Percentiles rank a stretch among this genome's conserved stretches.
Conservation (phyloP, 35 echinoderm and acorn worm genomes). For the Stichopus chloronotus region DNA sequence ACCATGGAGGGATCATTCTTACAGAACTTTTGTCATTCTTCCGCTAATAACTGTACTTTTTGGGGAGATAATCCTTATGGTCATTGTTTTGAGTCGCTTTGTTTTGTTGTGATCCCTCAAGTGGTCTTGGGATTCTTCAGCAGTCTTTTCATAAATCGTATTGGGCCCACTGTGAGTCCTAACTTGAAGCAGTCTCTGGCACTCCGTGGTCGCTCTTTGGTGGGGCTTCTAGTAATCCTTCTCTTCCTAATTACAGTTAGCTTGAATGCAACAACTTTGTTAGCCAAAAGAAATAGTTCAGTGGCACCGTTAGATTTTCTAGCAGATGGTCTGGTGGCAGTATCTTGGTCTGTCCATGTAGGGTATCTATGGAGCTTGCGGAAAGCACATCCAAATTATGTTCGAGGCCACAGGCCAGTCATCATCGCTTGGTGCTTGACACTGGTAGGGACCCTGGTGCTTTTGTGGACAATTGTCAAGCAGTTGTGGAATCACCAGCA, state of each 20-base stretch:
- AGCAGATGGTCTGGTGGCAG: slow-evolving; percentile 25
- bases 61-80: slow-evolving; percentile 79
- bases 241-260: slow-evolving; percentile 52
- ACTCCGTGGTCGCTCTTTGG: slow-evolving; percentile 58
- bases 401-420: slow-evolving; percentile 59
- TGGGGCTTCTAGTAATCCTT: slow-evolving; percentile 57
- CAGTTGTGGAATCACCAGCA: slow-evolving; percentile 55
- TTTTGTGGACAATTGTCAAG: slow-evolving; percentile 59
- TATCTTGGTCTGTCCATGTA: slow-evolving; percentile 75
- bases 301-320: slow-evolving; percentile 68
- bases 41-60: slow-evolving; percentile 76
- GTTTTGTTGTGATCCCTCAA: slow-evolving; percentile 64
- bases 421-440: slow-evolving; percentile 75
- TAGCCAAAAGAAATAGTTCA: not conserved
- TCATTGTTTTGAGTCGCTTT: slow-evolving; percentile 79
- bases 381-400: slow-evolving; percentile 17
- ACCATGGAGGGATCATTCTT: slow-evolving; percentile 37
- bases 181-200: slow-evolving; percentile 80
- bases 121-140: slow-evolving; percentile 70
- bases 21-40: slow-evolving; percentile 65
- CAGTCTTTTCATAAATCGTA: slow-evolving; percentile 65
- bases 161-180: slow-evolving; percentile 57
- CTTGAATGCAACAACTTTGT: slow-evolving; percentile 17
- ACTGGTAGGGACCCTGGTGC: slow-evolving; percentile 41
- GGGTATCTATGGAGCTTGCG: slow-evolving; percentile 52